These are phyloP conservation scores for Matsumurasca onukii DNA, from an alignment of 1,140 invertebrate genomes.

Conservation along the genomic window DNA sequence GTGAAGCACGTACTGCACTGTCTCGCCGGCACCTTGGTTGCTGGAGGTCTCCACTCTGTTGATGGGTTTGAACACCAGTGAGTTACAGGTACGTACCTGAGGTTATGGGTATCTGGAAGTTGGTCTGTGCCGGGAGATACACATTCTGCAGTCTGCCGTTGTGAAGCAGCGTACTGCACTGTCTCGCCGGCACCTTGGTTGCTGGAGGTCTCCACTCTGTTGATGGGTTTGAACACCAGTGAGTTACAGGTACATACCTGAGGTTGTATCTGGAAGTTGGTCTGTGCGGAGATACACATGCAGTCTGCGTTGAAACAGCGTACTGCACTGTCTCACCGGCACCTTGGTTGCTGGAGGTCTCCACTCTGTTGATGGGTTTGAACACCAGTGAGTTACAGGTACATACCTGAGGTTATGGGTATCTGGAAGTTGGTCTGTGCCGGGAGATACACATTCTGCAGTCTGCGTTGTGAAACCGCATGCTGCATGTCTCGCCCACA, in stretches of 20 bases:
- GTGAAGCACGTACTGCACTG: constrained; percentile 43
- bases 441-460: too few relatives aligned
- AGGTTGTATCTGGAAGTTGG: too few relatives aligned
- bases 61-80: constrained; percentile 35
- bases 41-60: constrained; percentile 42
- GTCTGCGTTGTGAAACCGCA: too few relatives aligned
- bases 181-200: constrained; percentile 39
- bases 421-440: too few relatives aligned
- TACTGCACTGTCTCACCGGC: constrained; percentile 28
- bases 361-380: constrained; percentile 41
- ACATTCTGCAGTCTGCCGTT: constrained; percentile 47
- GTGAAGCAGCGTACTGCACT: constrained; percentile 42
- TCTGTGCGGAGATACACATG: too few relatives aligned
- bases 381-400: constrained; percentile 28
- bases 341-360: constrained; percentile 42
- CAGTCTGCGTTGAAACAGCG: too few relatives aligned
- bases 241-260: too few relatives aligned
- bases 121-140: constrained; percentile 42
- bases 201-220: constrained; percentile 42
- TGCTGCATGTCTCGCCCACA: constrained; percentile 27
- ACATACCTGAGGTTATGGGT: too few relatives aligned
- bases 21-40: constrained; percentile 39
- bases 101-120: constrained; percentile 52
- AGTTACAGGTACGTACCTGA: too few relatives aligned
- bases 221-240: constrained; percentile 39